Base-by-base conservation (phyloP, 2,113 vertebrate genomes). In the Labrus mixtus region DNA sequence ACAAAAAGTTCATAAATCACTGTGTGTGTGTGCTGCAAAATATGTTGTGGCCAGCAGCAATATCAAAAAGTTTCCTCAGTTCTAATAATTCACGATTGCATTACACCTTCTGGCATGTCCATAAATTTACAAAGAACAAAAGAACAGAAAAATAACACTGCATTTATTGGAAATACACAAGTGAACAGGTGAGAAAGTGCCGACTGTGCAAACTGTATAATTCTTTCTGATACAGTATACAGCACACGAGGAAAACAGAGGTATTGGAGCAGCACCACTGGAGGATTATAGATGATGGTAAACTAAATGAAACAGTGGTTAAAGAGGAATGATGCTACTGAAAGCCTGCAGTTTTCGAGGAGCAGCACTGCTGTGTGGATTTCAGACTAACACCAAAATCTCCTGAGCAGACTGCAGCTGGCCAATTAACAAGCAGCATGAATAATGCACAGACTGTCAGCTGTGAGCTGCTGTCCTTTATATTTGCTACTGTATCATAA, bases 341-440 rank as follows among this genome's bases (percentile, higher is more conserved):
- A 60, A 76, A 81, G 57, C 71, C 84, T 50, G 82, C 68, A 78
- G 81, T 33, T 48, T 2, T 41, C 3, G 61, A 71, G 77, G 56
- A 86, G 74, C 83, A 70, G 74, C 29, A 4, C 29, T 33, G 29
- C 29, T 33, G 29, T 33, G 6, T 33, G 78, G 25, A 57, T 80
- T 73, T 82, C 48, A 57, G 79, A 85, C 84, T 76, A 33, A 33
- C 29, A 33, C 75, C 12, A 43, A 87, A 90, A 85, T 71, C 87
- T 84, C 86, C 73, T 29, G 62, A 81, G 88, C 83, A 55, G 82
- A 71, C 82, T 85, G 87, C 90, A 89, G 91, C 91, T 69, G 84
- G 86, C 87, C 90, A 92, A 91, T 93, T 93, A 90, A 89, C 87
- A 76, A 85, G 76, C 79, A 39, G 75, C 78, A 91, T 93, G 91